Conservation (phyloP, 2,797 vertebrate genomes). For the Austrolebias charrua region DNA sequence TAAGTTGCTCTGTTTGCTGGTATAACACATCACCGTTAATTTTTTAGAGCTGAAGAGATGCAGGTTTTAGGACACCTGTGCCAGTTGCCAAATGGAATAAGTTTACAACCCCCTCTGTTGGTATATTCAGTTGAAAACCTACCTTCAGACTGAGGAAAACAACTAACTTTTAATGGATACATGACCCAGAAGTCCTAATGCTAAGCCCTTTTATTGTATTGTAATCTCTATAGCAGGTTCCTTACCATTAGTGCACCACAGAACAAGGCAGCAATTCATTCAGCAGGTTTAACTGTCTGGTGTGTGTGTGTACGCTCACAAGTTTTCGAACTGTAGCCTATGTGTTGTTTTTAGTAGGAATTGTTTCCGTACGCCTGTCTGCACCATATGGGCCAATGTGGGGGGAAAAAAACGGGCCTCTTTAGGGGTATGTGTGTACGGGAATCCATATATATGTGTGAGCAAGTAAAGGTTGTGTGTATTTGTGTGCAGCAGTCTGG, state of each 20-base stretch:
- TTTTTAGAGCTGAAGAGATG: constrained; percentile 23
- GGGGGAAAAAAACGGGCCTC: constrained; percentile 67
- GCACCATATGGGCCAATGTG: constrained; percentile 77
- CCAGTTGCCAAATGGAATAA: constrained; percentile 35
- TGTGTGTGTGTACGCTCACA: constrained; percentile 41
- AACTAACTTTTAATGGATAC: constrained; percentile 65
- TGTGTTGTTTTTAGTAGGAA: constrained; percentile 76
- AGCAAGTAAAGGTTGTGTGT: constrained; percentile 21
- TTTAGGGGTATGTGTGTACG: constrained; percentile 64
- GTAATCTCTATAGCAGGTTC: constrained; percentile 72
- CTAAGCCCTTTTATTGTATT: constrained; percentile 38
- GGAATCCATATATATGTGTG: constrained; percentile 27
- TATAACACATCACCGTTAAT: constrained; percentile 5
- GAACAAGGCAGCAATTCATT: constrained; percentile 80
- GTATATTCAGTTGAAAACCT: constrained; percentile 59
- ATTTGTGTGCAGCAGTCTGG: constrained; percentile 50
- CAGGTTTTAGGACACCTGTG: constrained; percentile 30
- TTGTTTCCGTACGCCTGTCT: constrained; percentile 78
- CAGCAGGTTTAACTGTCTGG: constrained; percentile 69
- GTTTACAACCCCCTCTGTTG: constrained; percentile 43
- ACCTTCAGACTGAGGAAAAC: constrained; percentile 57
- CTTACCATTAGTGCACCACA: constrained; percentile 66
- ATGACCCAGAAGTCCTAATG: constrained; percentile 63
- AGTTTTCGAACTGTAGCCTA: constrained; percentile 67
- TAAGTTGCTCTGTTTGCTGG: constrained; percentile 17